Evolutionary conservation across 2,797 vertebrate genomes (phyloP), one percentile per base, ranked within the genome.

Genomic region (Hemibagrus guttatus): DNA sequence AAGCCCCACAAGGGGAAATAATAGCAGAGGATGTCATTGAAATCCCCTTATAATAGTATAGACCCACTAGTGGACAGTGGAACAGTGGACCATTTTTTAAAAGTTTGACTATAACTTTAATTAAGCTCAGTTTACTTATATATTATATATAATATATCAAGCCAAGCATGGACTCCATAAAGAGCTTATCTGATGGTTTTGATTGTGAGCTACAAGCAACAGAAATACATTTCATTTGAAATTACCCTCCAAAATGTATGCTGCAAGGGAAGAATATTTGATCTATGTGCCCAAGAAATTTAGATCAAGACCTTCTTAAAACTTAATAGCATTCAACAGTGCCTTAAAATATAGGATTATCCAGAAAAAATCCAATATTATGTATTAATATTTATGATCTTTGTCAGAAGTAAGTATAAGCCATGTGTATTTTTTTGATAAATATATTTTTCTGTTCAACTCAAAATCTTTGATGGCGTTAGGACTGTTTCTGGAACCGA

Each of bases 11-110:
- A 89, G 95, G 95, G 78, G 94, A 95, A 59, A 95, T 95, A 91
- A 93, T 94, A 19, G 91, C 95, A 88, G 95, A 96, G 90, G 94
- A 96, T 49, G 85, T 96, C 71, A 96, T 95, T n/a, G 95, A 96
- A 90, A 96, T 96, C 31, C 94, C 95, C 0, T 91, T 95, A 78
- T 90, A 91, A 59, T 61, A 63, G 42, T 90, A 69, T 90, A 87
- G 66, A 56, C 35, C 3, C 4, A 39, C n/a, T 52, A n/a, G n/a
- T n/a, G n/a, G n/a, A n/a, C n/a, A n/a, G n/a, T n/a, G n/a, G n/a
- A n/a, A n/a, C n/a, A n/a, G n/a, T n/a, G n/a, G n/a, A n/a, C n/a
- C n/a, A n/a, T n/a, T n/a, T n/a, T n/a, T n/a, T n/a, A n/a, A n/a
- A n/a, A n/a, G n/a, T n/a, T n/a, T n/a, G n/a, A n/a, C n/a, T n/a